Evolutionary conservation across 2,113 vertebrate genomes (phyloP), one percentile per base, ranked within the genome.

Genomic region (Labeo catla): DNA sequence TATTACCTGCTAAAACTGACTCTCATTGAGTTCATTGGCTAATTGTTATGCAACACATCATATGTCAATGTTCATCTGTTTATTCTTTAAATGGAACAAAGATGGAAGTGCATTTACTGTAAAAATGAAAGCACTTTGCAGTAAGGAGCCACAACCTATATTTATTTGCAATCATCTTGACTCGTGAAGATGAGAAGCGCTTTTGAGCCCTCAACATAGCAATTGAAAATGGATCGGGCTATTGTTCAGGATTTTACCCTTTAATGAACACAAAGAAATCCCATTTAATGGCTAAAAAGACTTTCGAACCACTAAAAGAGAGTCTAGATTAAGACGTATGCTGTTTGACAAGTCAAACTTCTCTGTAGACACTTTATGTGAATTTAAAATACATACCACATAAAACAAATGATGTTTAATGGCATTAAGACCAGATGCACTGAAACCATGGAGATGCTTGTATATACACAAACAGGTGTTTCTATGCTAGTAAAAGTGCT

Each of bases 11-110:
- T 81, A 81, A 88, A 85, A 88, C 88, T 73, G 11, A 87, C 39
- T 81, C 59, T 81, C 39, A 65, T 65, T 65, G 78, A 47, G 88
- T 93, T 92, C 90, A 91, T 91, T 93, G 89, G 87, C 91, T 92
- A 92, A 91, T 88, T 86, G 89, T 90, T 86, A 86, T 87, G 87
- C 90, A 88, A 8, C 6, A 3, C 72, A 28, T 74, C n/a, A 47
- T 21, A 74, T 74, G 70, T 12, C 70, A 73, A n/a, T 45, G 43
- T 74, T 47, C 43, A 49, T 74, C 63, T 82, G 74, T 89, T 86
- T 76, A 76, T 92, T 88, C 86, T 91, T 85, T 87, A 89, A 90
- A 89, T 89, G 83, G 86, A 93, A 93, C 93, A 93, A 93, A 89
- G 72, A 81, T 91, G 89, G 92, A 91, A 88, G 87, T 90, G 89